A percentile compares a stretch with the other conserved stretches of the same genome.
These are phyloP conservation scores for Palythoa caribaeorum DNA, from an alignment of 92 coral and sea anemone species.

Conservation along the genomic window DNA sequence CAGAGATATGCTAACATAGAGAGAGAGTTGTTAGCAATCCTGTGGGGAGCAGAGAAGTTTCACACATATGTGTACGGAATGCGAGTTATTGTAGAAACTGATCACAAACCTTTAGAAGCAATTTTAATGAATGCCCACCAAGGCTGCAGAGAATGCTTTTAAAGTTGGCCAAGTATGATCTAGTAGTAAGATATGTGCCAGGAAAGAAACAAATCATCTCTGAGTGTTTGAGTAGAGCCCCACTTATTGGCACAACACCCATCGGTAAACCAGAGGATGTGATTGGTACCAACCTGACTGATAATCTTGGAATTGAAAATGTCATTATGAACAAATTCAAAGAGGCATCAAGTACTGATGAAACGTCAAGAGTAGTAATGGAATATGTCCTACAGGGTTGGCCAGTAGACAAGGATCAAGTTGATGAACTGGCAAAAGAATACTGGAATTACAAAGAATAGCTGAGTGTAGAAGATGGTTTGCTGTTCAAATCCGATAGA, in stretches of 20 bases:
- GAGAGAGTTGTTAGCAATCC: slow-evolving; percentile 60
- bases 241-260: slow-evolving; percentile 35
- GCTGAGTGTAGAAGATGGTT: slow-evolving; percentile 69
- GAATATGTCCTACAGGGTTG: slow-evolving; percentile 46
- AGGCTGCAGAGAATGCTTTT: slow-evolving; percentile 54
- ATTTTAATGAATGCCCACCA: slow-evolving; percentile 61
- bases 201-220: slow-evolving; percentile 67
- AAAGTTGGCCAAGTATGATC: slow-evolving; percentile 65
- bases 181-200: slow-evolving; percentile 57
- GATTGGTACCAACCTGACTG: slow-evolving; percentile 53
- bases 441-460: slow-evolving; percentile 66
- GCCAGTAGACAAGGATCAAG: slow-evolving; percentile 53
- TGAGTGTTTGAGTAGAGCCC: slow-evolving; percentile 69
- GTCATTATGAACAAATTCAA: slow-evolving; percentile 36
- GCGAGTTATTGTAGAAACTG: not conserved
- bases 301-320: slow-evolving; percentile 15
- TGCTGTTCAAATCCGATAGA: slow-evolving; percentile 53
- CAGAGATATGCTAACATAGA: slow-evolving; percentile 54
- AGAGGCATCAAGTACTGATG: slow-evolving; percentile 43
- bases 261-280: slow-evolving; percentile 27
- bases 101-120: not conserved
- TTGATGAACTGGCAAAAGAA: slow-evolving; percentile 57
- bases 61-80: slow-evolving; percentile 49
- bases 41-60: slow-evolving; percentile 57
- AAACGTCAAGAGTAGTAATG: slow-evolving; percentile 61